Base-by-base conservation (phyloP, 1,140 invertebrate genomes). In the Dryas iulia region DNA sequence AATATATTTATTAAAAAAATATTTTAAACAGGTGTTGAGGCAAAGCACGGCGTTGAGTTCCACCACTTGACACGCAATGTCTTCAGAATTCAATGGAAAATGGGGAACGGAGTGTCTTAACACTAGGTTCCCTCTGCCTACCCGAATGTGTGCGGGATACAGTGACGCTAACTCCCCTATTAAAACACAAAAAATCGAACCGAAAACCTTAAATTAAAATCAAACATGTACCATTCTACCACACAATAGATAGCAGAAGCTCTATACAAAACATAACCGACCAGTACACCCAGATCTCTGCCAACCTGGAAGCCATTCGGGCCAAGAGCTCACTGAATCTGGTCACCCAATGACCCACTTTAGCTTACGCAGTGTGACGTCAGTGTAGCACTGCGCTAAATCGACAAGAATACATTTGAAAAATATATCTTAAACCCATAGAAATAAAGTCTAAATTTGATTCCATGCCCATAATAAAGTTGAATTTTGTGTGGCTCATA, bases 361-460 rank as follows among this genome's bases (percentile, higher is more conserved):
- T 58, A 28, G 30, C 71, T 66, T 84, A 84, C 82, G 82, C 82
- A 84, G 82, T 84, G 71, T 77, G 78, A 82, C 80, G 80, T 82
- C 78, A 82, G 65, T 56, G 69, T 78, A 70, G 78, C 82, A 84
- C 30, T 84, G 82, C 82, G 82, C 79, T 82, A 78, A n/a, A n/a
- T n/a, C n/a, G n/a, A n/a, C 62, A 23, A 47, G 39, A 7, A n/a
- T 18, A 47, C 7, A 47, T 7, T 3, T 47, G 14, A 28, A 70
- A 77, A 77, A 52, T 47, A 28, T 33, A 57, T 52, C 73, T 69
- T 80, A 74, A 31, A 3, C 0, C 33, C 0, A 12, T 30, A 3
- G n/a, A 24, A 56, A 76, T 79, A 80, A 39, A 69, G 74, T 66
- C 60, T 53, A 76, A 56, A 73, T 67, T 81, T 58, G 72, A 71